phyloP scores from a whole-genome alignment of 2,888 invertebrate genomes.

The Dusona sp. region DNA sequence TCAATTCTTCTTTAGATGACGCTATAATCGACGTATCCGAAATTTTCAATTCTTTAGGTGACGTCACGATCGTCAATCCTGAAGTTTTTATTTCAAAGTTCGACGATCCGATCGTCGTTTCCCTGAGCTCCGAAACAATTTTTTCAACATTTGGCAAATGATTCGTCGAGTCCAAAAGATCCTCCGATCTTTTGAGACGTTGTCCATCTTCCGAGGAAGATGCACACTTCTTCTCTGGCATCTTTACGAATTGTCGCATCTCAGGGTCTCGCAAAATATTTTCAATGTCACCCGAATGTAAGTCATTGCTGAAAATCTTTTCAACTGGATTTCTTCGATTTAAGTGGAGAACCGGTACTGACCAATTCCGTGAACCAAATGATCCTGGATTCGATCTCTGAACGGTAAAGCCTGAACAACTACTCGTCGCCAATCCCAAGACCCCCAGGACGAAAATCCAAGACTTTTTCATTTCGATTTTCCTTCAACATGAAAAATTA shows the following conservation, averaged over 20 bases:
- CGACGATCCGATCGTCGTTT: conserved; percentile 1
- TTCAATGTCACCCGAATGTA: conserved; percentile 58
- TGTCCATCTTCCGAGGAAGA: conserved; percentile 45
- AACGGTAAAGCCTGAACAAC: conserved; percentile 21
- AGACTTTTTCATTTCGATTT: conserved; percentile 51
- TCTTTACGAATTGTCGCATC: conserved; percentile 55
- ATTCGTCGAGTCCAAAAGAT: neutral
- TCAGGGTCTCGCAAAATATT: conserved; percentile 65
- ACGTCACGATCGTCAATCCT: conserved; percentile 2
- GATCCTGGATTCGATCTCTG: conserved; percentile 56
- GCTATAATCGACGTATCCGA: neutral
- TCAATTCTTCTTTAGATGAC: conserved; percentile 2
- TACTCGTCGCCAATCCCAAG: conserved; percentile 54
- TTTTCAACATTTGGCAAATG: neutral
- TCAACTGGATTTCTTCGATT: conserved; percentile 45
- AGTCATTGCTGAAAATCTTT: conserved; percentile 56
- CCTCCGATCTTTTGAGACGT: conserved; percentile 62
- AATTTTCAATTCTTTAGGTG: neutral
- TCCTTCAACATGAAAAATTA: neutral
- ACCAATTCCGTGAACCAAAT: conserved; percentile 23
- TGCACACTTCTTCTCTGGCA: conserved; percentile 50
- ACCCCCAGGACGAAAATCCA: conserved; percentile 61
- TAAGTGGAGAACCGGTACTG: neutral
- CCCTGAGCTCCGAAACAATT: neutral
- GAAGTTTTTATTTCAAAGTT: neutral